Evolutionary conservation across 2,888 invertebrate species (phyloP).

Genomic region (Hofmannophila pseudospretella): DNA sequence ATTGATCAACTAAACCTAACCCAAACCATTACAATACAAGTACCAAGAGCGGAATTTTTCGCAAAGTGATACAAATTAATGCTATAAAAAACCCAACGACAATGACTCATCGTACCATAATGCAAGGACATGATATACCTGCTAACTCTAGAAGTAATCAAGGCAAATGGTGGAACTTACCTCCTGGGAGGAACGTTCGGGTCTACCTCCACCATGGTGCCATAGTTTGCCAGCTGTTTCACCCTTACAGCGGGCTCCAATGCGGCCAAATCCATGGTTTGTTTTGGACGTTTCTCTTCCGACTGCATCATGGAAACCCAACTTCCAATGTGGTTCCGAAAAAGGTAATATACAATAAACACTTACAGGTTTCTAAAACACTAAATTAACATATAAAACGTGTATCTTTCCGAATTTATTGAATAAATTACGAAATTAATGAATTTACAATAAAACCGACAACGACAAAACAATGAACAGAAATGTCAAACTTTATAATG

Average conservation of each 20-base stretch:
- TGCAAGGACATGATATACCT: not conserved
- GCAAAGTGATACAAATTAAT: too few species aligned
- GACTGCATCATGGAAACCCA: conserved; percentile 14
- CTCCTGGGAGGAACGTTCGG: conserved; percentile 85
- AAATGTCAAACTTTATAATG: too few species aligned
- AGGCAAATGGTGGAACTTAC: conserved; percentile 54
- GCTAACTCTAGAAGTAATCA: too few species aligned
- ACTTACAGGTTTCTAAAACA: too few species aligned
- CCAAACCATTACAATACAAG: too few species aligned
- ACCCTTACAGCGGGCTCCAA: conserved; percentile 83
- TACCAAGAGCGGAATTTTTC: too few species aligned
- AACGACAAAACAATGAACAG: too few species aligned
- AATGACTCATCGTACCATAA: not conserved
- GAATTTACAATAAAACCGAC: not conserved
- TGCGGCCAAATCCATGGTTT: conserved; percentile 48
- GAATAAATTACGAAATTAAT: not conserved
- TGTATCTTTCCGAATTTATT: too few species aligned
- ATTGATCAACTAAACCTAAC: too few species aligned
- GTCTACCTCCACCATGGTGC: conserved; percentile 85
- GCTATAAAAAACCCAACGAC: not conserved
- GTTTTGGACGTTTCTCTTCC: conserved; percentile 46
- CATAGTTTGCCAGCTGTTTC: conserved; percentile 81
- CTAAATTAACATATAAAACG: too few species aligned
- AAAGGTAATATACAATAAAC: too few species aligned
- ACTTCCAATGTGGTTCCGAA: too few species aligned